These are phyloP conservation scores for Clanis bilineata DNA, from an alignment of 2,888 invertebrate genomes.

Conservation along the genomic window DNA sequence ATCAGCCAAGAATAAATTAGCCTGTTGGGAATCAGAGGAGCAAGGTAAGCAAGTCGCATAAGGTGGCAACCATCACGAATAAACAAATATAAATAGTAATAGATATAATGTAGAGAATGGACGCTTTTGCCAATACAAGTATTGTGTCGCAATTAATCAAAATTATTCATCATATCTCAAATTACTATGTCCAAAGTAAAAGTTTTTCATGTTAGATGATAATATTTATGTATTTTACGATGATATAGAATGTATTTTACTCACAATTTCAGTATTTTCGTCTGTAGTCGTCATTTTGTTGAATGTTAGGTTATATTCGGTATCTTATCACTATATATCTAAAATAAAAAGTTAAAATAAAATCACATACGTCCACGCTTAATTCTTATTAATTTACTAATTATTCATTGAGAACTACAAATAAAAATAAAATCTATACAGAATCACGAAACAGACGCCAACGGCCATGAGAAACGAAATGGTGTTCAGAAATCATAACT, in stretches of 20 bases:
- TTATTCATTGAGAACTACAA: not conserved
- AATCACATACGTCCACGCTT: not conserved
- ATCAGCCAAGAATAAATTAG: too few relatives aligned
- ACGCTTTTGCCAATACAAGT: too few relatives aligned
- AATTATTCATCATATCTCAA: too few relatives aligned
- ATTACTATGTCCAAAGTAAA: too few relatives aligned
- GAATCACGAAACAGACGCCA: not conserved
- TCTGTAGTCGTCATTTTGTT: conserved; percentile 40
- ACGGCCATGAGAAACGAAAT: not conserved
- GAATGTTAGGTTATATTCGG: conserved; percentile 24
- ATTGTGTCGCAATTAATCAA: too few relatives aligned
- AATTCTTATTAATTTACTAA: not conserved
- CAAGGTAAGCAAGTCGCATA: too few relatives aligned
- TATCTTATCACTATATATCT: not conserved
- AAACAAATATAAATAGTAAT: too few relatives aligned
- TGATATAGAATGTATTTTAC: conserved; percentile 27
- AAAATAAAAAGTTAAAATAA: not conserved
- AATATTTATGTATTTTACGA: not conserved
- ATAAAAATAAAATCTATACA: not conserved
- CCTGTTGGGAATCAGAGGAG: too few relatives aligned
- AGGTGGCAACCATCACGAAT: too few relatives aligned
- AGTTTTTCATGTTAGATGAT: too few relatives aligned
- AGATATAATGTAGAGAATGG: too few relatives aligned
- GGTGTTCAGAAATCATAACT: too few relatives aligned
- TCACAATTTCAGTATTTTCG: conserved; percentile 62